Evolutionary conservation across 2,888 invertebrate species (phyloP).

Genomic region (Tetragnatha montana): DNA sequence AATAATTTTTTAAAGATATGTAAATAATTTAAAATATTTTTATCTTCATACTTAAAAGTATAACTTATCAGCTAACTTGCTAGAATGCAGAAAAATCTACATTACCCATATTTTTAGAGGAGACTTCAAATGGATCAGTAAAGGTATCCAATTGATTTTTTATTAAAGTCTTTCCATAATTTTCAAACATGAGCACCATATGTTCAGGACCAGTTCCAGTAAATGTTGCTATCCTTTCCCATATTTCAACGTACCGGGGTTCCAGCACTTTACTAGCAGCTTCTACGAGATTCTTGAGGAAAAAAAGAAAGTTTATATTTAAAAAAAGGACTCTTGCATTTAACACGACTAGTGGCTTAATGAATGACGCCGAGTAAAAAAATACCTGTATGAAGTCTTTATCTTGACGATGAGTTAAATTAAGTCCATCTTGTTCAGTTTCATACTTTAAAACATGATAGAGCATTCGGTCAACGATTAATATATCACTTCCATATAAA

Average conservation of each 20-base stretch:
- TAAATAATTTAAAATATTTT: too few relatives aligned
- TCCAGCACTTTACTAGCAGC: slow-evolving; percentile 61
- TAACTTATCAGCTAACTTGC: neutral
- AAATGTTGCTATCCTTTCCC: slow-evolving; percentile 82
- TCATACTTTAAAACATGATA: slow-evolving; percentile 88
- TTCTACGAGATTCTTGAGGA: slow-evolving; percentile 59
- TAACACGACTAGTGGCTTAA: neutral
- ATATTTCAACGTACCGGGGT: slow-evolving; percentile 78
- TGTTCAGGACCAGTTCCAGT: slow-evolving; percentile 79
- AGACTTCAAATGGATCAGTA: slow-evolving; percentile 94
- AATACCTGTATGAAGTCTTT: slow-evolving; percentile 86
- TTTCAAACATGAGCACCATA: slow-evolving; percentile 85
- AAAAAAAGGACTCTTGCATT: neutral
- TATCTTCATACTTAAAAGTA: neutral
- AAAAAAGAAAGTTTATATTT: neutral
- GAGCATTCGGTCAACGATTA: slow-evolving; percentile 87
- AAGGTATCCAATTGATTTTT: slow-evolving; percentile 93
- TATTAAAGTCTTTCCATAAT: slow-evolving; percentile 88
- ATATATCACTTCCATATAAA: slow-evolving; percentile 90
- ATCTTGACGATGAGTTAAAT: slow-evolving; percentile 95
- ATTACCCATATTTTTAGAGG: slow-evolving; percentile 89
- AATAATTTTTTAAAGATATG: too few relatives aligned
- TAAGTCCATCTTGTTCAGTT: slow-evolving; percentile 87
- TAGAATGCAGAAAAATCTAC: slow-evolving; percentile 39
- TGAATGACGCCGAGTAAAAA: neutral